phyloP scores from a whole-genome alignment of 2,888 invertebrate species.

The Drosophila phalerata region DNA sequence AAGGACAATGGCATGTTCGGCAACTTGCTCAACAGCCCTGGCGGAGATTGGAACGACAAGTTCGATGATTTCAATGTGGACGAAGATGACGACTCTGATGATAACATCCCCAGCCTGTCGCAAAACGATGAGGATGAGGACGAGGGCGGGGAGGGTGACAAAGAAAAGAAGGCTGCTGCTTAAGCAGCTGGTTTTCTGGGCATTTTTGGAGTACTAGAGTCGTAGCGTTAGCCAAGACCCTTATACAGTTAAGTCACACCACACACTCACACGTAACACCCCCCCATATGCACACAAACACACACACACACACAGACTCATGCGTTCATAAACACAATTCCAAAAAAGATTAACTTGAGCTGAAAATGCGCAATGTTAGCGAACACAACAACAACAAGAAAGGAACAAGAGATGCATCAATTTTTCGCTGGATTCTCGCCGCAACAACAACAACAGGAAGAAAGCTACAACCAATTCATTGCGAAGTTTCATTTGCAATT shows the following conservation, averaged over 20 bases:
- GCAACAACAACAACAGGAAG: constrained; percentile 50
- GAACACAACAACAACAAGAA: constrained; percentile 40
- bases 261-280: constrained; percentile 1
- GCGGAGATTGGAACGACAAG: constrained; percentile 76
- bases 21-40: constrained; percentile 65
- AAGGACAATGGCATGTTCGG: constrained; percentile 66
- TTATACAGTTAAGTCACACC: constrained; percentile 64
- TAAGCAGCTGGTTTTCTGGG: constrained; percentile 45
- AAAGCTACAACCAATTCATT: constrained; percentile 78
- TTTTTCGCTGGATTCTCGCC: constrained; percentile 59
- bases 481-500: constrained; percentile 71
- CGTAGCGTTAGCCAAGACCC: constrained; percentile 65
- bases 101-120: constrained; percentile 86
- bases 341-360: constrained; percentile 55
- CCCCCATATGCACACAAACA: constrained; percentile 34
- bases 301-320: constrained; percentile 36
- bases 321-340: constrained; percentile 64
- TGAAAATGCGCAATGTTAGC: constrained; percentile 53
- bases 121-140: constrained; percentile 83
- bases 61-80: constrained; percentile 91
- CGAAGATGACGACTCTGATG: constrained; percentile 90
- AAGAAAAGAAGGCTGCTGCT: constrained; percentile 66
- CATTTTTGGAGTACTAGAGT: constrained; percentile 65
- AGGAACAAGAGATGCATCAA: constrained; percentile 54
- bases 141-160: constrained; percentile 80